Evolutionary conservation across 2,797 vertebrate genomes (phyloP).

Genomic region (Sphenopsis melanotis): DNA sequence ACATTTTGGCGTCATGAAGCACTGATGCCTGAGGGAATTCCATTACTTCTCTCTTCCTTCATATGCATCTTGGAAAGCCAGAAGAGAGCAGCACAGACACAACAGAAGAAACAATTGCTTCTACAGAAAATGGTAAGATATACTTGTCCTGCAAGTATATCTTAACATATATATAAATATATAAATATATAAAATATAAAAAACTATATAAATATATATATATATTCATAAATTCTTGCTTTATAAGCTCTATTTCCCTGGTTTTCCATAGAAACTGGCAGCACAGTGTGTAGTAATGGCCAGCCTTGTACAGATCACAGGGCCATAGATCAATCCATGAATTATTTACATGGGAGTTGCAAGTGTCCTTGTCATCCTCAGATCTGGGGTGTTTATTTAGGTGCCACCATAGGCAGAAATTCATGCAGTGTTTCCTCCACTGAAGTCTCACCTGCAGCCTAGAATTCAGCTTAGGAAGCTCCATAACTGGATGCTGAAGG

Average conservation of each 20-base stretch:
- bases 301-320: neutral
- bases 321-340: neutral
- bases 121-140: neutral
- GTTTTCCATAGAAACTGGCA: neutral
- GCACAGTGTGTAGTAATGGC: neutral
- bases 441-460: neutral
- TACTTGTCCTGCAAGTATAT: neutral
- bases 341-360: neutral
- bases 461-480: neutral
- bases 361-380: neutral
- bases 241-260: neutral
- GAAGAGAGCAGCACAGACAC: neutral
- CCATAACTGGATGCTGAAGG: neutral
- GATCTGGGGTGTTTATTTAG: neutral
- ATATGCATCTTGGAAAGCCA: neutral
- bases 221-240: neutral
- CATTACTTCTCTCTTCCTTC: neutral
- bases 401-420: neutral
- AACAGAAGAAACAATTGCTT: neutral
- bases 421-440: neutral
- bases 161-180: neutral
- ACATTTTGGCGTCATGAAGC: neutral
- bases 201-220: too few relatives aligned
- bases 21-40: neutral
- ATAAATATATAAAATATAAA: too few relatives aligned